phyloP scores from a whole-genome alignment of 2,888 invertebrate genomes.

The Netelia melanura region DNA sequence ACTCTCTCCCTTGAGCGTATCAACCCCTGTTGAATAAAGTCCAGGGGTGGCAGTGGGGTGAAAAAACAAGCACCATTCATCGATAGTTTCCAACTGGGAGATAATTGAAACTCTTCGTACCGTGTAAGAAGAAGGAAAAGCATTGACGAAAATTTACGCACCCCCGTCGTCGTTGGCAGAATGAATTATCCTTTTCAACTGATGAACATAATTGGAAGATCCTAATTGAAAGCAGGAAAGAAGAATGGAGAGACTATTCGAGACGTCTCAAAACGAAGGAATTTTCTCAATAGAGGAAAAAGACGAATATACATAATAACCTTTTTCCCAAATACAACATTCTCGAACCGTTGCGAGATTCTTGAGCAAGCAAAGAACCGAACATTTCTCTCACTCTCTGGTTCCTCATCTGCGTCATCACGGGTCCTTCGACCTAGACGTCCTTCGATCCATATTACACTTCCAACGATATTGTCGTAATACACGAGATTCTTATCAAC shows the following conservation, averaged over 20 bases:
- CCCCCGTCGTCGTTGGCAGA: no score
- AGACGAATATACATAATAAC: no score
- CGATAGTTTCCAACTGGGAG: conserved; percentile 30
- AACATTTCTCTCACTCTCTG: background rate
- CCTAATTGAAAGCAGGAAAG: no score
- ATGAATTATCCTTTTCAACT: no score
- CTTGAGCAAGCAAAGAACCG: conserved; percentile 7
- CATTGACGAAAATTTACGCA: no score
- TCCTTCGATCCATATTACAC: conserved; percentile 4
- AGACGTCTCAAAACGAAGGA: no score
- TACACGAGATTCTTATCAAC: no score
- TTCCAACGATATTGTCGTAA: background rate
- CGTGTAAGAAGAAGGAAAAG: conserved; percentile 3
- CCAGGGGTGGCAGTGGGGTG: background rate
- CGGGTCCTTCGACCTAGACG: conserved; percentile 24
- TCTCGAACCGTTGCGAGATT: conserved; percentile 11
- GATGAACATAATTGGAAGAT: no score
- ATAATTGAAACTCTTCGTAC: conserved; percentile 53
- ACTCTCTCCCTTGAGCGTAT: conserved; percentile 13
- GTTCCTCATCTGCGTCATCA: conserved; percentile 41
- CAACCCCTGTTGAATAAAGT: background rate
- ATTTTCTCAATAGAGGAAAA: no score
- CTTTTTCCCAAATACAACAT: conserved; percentile 5
- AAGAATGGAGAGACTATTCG: no score
- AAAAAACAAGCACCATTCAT: conserved; percentile 33